A percentile compares a stretch with the other conserved stretches of the same genome.
Conservation (phyloP, 2,888 invertebrate genomes). For the Germaria angustata region DNA sequence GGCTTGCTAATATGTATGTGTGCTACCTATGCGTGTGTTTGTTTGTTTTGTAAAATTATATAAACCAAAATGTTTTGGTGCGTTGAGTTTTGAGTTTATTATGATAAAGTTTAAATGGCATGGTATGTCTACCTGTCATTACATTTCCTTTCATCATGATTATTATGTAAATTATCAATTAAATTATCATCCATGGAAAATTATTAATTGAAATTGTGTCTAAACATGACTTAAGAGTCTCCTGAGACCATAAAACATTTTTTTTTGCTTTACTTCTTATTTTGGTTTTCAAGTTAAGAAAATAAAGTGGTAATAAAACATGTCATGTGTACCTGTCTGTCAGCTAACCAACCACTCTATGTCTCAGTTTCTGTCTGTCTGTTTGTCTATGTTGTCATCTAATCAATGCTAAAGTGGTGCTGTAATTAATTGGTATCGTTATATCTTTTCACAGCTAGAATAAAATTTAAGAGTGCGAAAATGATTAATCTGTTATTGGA, state of each 20-base stretch:
- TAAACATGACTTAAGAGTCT: constrained; percentile 53
- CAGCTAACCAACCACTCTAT: background rate
- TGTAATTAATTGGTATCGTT: constrained; percentile 63
- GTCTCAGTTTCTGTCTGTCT: background rate
- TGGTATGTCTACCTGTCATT: constrained; percentile 39
- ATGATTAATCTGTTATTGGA: constrained; percentile 45
- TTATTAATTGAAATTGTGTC: constrained; percentile 63
- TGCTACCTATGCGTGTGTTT: background rate
- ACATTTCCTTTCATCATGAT: constrained; percentile 40
- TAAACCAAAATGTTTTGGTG: constrained; percentile 7
- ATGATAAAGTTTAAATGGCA: background rate
- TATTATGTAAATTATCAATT: constrained; percentile 66
- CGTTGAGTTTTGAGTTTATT: constrained; percentile 10
- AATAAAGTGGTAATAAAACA: constrained; percentile 47
- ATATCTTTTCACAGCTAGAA: constrained; percentile 30
- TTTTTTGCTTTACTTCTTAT: background rate
- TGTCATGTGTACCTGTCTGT: constrained; percentile 35
- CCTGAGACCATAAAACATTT: constrained; percentile 13
- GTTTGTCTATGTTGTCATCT: constrained; percentile 50
- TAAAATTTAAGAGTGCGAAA: constrained; percentile 34
- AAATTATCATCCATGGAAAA: constrained; percentile 55
- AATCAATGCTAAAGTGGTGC: constrained; percentile 53
- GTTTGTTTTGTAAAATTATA: background rate
- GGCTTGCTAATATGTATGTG: background rate
- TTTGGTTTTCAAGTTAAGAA: background rate